Evolutionary conservation across 2,113 vertebrate species (phyloP).

Genomic region (Daphoenositta chrysoptera): DNA sequence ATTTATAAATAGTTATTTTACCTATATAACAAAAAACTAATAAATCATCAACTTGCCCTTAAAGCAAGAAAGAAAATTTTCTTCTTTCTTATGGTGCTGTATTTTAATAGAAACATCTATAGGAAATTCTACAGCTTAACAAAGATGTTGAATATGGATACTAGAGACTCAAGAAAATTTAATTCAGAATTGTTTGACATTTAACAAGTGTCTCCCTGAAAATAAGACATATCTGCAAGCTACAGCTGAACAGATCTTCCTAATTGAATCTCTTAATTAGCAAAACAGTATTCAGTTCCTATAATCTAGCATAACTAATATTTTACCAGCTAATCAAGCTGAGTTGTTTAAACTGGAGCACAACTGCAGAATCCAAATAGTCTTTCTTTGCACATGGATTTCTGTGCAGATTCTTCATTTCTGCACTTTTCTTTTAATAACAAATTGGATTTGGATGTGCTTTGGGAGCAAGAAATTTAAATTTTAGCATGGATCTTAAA

Average conservation of each 20-base stretch:
- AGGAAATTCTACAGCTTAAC: background rate
- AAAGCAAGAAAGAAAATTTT: background rate
- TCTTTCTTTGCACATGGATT: background rate
- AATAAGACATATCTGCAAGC: conserved; percentile 33
- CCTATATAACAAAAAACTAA: background rate
- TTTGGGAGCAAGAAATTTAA: background rate
- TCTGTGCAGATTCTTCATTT: background rate
- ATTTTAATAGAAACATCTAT: background rate
- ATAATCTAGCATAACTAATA: conserved; percentile 43
- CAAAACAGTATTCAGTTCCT: conserved; percentile 5
- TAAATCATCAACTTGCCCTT: background rate
- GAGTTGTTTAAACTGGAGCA: conserved; percentile 31
- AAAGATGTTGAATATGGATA: background rate
- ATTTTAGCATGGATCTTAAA: background rate
- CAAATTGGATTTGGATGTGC: conserved; percentile 4
- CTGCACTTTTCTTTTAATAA: background rate
- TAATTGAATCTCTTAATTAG: conserved; percentile 49
- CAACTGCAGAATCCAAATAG: background rate
- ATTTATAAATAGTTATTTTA: background rate
- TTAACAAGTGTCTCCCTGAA: background rate
- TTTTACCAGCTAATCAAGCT: conserved; percentile 53
- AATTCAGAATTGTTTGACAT: background rate
- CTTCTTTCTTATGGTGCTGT: background rate
- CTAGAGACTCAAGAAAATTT: background rate
- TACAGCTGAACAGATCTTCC: conserved; percentile 17